These are phyloP conservation scores for Synanthedon vespiformis DNA, from an alignment of 2,888 invertebrate genomes.

Conservation along the genomic window DNA sequence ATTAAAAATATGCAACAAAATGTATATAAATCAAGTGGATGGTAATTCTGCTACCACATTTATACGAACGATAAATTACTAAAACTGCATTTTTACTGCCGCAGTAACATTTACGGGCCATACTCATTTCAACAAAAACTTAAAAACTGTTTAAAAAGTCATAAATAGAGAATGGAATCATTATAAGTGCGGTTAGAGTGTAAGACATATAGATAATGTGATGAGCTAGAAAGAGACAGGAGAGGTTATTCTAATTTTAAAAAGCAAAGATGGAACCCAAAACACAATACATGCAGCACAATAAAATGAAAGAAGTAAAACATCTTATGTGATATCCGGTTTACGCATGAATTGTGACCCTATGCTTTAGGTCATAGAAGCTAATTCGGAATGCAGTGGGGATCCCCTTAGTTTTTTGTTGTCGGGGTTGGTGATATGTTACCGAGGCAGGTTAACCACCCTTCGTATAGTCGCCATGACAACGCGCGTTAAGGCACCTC, in stretches of 20 bases:
- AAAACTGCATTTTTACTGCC: constrained; percentile 61
- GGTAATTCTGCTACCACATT: constrained; percentile 42
- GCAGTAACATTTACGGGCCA: constrained; percentile 58
- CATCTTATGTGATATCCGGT: constrained; percentile 39
- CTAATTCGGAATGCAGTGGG: constrained; percentile 37
- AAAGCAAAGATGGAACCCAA: constrained; percentile 70
- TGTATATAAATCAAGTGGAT: constrained; percentile 38
- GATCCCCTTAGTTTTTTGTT: constrained; percentile 38
- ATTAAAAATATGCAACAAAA: constrained; percentile 15
- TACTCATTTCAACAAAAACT: constrained; percentile 61
- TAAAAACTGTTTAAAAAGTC: constrained; percentile 61
- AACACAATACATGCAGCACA: constrained; percentile 61
- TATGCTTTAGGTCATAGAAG: constrained; percentile 42
- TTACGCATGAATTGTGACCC: constrained; percentile 41
- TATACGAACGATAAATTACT: constrained; percentile 58
- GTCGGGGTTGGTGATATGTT: constrained; percentile 44
- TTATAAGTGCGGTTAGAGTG: constrained; percentile 54
- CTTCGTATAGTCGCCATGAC: constrained; percentile 60
- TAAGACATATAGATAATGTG: constrained; percentile 17
- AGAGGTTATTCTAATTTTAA: constrained; percentile 60
- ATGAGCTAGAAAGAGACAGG: constrained; percentile 38
- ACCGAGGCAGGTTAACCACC: constrained; percentile 64
- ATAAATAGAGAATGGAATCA: constrained; percentile 61
- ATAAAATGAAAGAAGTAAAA: constrained; percentile 39
- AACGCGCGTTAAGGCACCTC: constrained; percentile 62